Conservation (phyloP, 2,888 invertebrate species). For the Hyles lineata region DNA sequence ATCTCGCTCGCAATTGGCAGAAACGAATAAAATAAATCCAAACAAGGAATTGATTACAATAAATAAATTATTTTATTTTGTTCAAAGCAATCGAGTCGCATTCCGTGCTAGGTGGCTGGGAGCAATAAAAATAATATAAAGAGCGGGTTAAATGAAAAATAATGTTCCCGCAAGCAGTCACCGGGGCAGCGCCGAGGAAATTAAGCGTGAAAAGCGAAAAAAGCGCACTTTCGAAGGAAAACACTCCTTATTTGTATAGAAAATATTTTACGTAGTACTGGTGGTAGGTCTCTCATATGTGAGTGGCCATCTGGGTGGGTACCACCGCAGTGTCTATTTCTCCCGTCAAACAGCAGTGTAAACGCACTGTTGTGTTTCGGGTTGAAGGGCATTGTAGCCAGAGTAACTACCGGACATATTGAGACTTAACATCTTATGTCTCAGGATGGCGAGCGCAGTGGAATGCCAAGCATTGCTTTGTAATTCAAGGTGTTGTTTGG, state of each 20-base stretch:
- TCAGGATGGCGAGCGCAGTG: no score
- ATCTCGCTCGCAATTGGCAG: not conserved
- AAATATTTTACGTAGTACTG: slow-evolving; percentile 2
- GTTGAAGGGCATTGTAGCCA: no score
- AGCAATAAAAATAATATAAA: slow-evolving; percentile 60
- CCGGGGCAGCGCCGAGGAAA: slow-evolving; percentile 35
- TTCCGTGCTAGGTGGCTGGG: slow-evolving; percentile 35
- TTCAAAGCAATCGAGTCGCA: not conserved
- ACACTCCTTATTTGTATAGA: not conserved
- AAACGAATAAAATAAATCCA: not conserved
- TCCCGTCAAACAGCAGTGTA: no score
- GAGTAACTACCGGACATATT: no score
- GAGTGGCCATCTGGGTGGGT: no score
- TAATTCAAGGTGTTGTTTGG: no score
- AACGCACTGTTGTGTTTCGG: no score
- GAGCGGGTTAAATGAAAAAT: slow-evolving; percentile 64
- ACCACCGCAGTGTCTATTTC: no score
- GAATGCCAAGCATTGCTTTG: no score
- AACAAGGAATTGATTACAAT: not conserved
- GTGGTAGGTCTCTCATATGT: no score
- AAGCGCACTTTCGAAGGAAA: slow-evolving; percentile 3
- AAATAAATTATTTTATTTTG: not conserved
- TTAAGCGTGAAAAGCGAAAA: slow-evolving; percentile 35
- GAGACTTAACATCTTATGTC: no score
- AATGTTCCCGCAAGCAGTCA: slow-evolving; percentile 49